phyloP scores from a whole-genome alignment of 2,797 vertebrate species.

The Tiaroga cobitis region DNA sequence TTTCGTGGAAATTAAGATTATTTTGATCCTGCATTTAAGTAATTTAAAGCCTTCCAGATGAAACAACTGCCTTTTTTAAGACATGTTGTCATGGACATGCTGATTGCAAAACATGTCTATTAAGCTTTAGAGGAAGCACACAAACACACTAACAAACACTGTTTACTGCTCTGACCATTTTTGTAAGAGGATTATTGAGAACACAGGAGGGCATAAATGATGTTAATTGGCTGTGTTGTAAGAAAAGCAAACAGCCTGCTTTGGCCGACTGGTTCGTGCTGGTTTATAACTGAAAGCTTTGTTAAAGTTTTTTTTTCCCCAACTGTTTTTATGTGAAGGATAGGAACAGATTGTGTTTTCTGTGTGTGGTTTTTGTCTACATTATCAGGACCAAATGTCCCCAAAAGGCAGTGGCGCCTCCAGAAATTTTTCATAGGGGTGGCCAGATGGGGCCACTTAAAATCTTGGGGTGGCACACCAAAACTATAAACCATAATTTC shows the following conservation, averaged over 20 bases:
- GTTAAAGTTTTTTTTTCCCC: not conserved
- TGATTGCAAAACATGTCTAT: constrained; percentile 50
- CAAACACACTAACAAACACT: constrained; percentile 12
- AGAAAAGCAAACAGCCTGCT: constrained; percentile 9
- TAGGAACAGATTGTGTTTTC: constrained; percentile 12
- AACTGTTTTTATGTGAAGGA: not conserved
- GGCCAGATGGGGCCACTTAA: no score
- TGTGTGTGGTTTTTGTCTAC: not conserved
- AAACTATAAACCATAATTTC: no score
- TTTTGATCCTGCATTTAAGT: constrained; percentile 21
- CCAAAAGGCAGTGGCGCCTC: no score
- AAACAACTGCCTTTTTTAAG: constrained; percentile 16
- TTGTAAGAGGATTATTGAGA: constrained; percentile 26
- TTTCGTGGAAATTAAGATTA: constrained; percentile 12
- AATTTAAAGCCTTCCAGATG: constrained; percentile 7
- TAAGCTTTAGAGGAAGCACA: not conserved
- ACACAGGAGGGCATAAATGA: not conserved
- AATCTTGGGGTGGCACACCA: no score
- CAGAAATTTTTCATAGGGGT: no score
- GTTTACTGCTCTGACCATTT: constrained; percentile 49
- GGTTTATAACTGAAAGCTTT: not conserved
- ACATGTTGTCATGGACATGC: constrained; percentile 9
- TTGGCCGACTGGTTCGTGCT: constrained; percentile 7
- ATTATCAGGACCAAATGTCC: constrained; percentile 3
- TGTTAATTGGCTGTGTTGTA: constrained; percentile 31